phyloP scores from a whole-genome alignment of 2,888 invertebrate genomes.

The Drosophila mercatorum region DNA sequence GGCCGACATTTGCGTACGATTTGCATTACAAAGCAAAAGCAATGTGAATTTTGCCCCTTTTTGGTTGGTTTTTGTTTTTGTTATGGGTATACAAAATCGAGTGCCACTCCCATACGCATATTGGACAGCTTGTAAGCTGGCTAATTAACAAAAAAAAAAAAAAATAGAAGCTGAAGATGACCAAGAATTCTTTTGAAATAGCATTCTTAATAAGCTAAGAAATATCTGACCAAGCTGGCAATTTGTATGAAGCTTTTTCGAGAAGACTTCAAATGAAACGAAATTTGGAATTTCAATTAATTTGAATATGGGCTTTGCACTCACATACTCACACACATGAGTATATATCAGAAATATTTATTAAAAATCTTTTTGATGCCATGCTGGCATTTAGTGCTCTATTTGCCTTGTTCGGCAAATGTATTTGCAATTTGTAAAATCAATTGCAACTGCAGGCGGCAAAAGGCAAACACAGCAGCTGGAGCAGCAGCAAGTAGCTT shows the following conservation, averaged over 20 bases:
- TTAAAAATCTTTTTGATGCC: conserved; percentile 44
- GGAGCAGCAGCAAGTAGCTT: conserved; percentile 4
- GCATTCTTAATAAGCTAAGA: conserved; percentile 15
- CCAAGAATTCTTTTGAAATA: conserved; percentile 6
- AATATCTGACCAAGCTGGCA: conserved; percentile 14
- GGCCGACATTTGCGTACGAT: conserved; percentile 74
- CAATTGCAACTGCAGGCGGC: conserved; percentile 58
- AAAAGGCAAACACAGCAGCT: conserved; percentile 25
- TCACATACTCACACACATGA: background rate
- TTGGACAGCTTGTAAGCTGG: conserved; percentile 29
- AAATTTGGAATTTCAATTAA: conserved; percentile 43
- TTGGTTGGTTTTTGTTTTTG: background rate
- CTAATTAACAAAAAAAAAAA: conserved; percentile 48
- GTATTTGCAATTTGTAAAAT: conserved; percentile 70
- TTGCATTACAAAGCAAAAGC: conserved; percentile 71
- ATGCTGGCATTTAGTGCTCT: conserved; percentile 23
- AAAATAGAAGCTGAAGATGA: background rate
- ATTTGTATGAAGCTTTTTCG: conserved; percentile 23
- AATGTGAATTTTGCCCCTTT: conserved; percentile 40
- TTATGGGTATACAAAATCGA: conserved; percentile 47
- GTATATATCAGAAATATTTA: conserved; percentile 38
- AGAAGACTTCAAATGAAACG: background rate
- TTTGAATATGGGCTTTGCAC: conserved; percentile 9
- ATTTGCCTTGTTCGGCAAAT: conserved; percentile 51
- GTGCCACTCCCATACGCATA: conserved; percentile 34